Evolutionary conservation across 2,113 vertebrate species (phyloP), one percentile per base, ranked within the genome.

Genomic region (Progne subis): DNA sequence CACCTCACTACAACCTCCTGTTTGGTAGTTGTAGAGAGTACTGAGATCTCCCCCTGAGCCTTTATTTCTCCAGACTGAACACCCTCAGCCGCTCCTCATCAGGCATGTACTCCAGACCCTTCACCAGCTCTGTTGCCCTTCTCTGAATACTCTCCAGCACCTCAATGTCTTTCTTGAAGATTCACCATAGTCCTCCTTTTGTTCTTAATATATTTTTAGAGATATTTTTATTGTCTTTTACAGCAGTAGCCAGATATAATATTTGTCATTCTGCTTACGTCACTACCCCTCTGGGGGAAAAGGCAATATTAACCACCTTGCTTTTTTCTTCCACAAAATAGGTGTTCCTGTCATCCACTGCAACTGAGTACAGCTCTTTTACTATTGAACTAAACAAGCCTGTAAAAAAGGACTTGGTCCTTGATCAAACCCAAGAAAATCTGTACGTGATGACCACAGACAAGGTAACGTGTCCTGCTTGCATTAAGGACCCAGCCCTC

Each of bases 391-490:
- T 90, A 70, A 97, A 98, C 88, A 98, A 97, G 88, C 93, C 94
- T 3, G 97, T 99, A 94, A 99, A 99, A 97, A 99, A 97, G 92
- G 98, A 99, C 89, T 97, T 99, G 61, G 98, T 98, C 64, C 98
- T 99, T 56, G 98, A 99, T 28, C 92, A 91, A 55, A 89, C 92
- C 43, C 97, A 95, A 80, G 95, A 98, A 59, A 97, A 98, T 90
- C 90, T 99, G 18, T 99, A 99, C 0, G 97, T 99, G 96, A 99
- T 99, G 98, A 99, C 98, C 5, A 98, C 98, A 95, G 98, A 98
- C 86, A 99, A 99, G 99, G 99, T 99, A 97, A 92, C 0, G 0
- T 72, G 46, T 75, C 71, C 34, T 28, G 8, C n/a, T 69, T 55
- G 13, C 3, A 1, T 24, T 74, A 64, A 81, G 47, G 14, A 47